Base-by-base conservation (phyloP, 2,113 vertebrate genomes). In the Calyptommatus sinebrachiatus region DNA sequence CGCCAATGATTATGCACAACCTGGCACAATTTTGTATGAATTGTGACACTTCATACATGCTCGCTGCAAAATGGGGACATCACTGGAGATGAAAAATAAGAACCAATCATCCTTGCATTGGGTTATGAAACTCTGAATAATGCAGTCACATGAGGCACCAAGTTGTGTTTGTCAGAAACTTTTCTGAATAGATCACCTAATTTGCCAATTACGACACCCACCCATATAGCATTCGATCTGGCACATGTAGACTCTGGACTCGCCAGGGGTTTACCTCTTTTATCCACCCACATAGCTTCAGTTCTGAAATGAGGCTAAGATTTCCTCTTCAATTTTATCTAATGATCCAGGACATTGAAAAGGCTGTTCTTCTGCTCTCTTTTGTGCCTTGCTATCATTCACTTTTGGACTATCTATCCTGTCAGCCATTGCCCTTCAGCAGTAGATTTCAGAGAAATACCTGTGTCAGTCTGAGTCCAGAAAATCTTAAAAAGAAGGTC, bases 61-160 rank as follows among this genome's bases (percentile, higher is more conserved):
- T 72, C 41, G 63, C 60, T 63, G 28, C 78, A 71, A 63, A 79
- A 71, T 72, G 78, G 78, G 60, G 50, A 48, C 69, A 72, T 79
- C 69, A 48, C 60, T 31, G 71, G 60, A 62, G 78, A 79, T 72
- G 60, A 24, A 71, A 65, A 72, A 14, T 28, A 63, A 71, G 48
- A 79, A 63, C 57, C 48, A 72, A 71, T 79, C 69, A 65, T 24
- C 78, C 60, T 79, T 79, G 78, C 63, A 63, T n/a, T 63, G 41
- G 45, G 14, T 62, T 72, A 61, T 50, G 41, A 48, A 72, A 71
- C 69, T 63, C 20, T 61, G 60, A 63, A 79, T 71, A 79, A 72
- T 63, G 69, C 41, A 50, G 69, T 79, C 60, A 14, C 20, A 72
- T 20, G 71, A 79, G 41, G 57, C 18, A 46, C 57, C 70, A 26